Evolutionary conservation across 2,113 vertebrate species (phyloP).

Genomic region (Planiliza haematocheilus): DNA sequence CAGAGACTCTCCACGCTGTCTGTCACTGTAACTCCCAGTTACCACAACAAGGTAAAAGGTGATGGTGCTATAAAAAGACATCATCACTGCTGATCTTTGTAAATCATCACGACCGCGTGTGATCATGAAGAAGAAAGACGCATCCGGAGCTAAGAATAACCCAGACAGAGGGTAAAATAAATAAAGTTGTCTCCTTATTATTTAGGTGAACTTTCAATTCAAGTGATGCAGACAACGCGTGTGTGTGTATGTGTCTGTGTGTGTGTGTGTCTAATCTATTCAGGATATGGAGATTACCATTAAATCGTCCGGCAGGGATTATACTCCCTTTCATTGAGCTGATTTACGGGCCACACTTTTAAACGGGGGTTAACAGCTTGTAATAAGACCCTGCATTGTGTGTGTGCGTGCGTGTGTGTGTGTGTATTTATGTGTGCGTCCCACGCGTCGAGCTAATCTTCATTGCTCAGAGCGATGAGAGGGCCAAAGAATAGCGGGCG

Average conservation of each 20-base stretch:
- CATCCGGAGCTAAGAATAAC: constrained; percentile 29
- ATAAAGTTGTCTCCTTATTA: neutral
- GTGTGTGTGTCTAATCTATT: constrained; percentile 66
- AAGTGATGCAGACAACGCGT: constrained; percentile 11
- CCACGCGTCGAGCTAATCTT: constrained; percentile 62
- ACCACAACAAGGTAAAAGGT: constrained; percentile 25
- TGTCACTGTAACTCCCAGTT: constrained; percentile 29
- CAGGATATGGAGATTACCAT: constrained; percentile 77
- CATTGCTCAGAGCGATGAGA: constrained; percentile 52
- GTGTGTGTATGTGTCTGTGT: neutral
- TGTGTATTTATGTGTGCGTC: constrained; percentile 21
- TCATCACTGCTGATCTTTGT: neutral
- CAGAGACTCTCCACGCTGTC: constrained; percentile 25
- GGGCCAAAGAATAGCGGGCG: constrained; percentile 56
- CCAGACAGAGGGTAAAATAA: constrained; percentile 11
- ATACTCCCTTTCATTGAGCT: constrained; percentile 70
- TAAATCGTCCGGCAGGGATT: constrained; percentile 75
- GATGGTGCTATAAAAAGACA: constrained; percentile 54
- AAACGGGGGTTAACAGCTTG: constrained; percentile 74
- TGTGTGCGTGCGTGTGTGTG: constrained; percentile 33
- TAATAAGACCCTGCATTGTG: constrained; percentile 54
- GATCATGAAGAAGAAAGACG: constrained; percentile 5
- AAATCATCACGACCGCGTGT: neutral
- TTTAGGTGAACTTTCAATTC: neutral
- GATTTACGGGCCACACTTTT: constrained; percentile 71